Conservation (phyloP, 2,888 invertebrate genomes). For the Parascotia fuliginaria region DNA sequence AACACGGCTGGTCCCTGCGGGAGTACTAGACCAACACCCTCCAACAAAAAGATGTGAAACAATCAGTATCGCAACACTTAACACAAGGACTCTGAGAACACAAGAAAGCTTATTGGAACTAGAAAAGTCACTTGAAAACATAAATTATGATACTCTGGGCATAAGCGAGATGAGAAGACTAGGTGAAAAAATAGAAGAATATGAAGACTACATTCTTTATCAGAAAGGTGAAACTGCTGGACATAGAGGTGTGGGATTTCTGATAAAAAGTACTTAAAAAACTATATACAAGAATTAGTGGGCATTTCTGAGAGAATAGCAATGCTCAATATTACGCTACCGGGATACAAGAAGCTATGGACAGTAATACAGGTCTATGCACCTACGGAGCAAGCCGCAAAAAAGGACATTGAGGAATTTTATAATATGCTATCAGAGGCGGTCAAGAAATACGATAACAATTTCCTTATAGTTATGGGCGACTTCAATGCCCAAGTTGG, state of each 20-base stretch:
- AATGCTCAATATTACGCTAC: slow-evolving; percentile 2
- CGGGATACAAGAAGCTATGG: background rate
- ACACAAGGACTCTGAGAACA: background rate
- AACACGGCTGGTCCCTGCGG: background rate
- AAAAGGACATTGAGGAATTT: background rate
- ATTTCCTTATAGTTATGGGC: background rate
- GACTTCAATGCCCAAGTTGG: background rate
- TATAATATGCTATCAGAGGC: background rate
- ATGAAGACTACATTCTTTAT: too few relatives aligned
- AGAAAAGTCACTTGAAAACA: background rate
- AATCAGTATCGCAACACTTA: background rate
- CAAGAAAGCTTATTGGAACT: background rate
- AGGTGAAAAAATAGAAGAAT: background rate
- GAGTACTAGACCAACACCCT: background rate
- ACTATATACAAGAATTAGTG: background rate
- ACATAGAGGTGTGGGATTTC: background rate
- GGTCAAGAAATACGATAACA: background rate
- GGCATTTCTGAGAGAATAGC: background rate
- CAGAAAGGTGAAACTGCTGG: background rate
- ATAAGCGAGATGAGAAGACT: background rate
- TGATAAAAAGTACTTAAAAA: background rate
- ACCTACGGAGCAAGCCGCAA: background rate
- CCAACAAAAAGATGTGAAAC: background rate
- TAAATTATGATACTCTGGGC: background rate
- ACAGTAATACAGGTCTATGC: background rate